A percentile compares a stretch with the other conserved stretches of the same genome.
Conservation (phyloP, 2,797 vertebrate species). For the Okamejei kenojei region DNA sequence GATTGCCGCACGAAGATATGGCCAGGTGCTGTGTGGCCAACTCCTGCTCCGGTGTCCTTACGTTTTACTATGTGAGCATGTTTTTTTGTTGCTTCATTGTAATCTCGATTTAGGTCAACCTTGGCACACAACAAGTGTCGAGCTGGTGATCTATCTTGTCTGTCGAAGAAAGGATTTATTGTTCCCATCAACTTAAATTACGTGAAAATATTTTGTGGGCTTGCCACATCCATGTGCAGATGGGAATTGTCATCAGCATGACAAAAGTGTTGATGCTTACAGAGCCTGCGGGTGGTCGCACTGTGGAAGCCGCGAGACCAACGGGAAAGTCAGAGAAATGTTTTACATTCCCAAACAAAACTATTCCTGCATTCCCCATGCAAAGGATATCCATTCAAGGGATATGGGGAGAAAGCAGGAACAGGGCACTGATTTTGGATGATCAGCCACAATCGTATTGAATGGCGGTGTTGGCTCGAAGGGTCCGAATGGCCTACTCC, state of each 20-base stretch:
- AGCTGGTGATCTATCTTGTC: background rate
- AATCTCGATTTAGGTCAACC: background rate
- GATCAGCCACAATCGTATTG: no score
- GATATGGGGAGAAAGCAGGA: no score
- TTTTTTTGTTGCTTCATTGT: background rate
- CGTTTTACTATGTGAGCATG: background rate
- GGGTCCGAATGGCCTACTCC: no score
- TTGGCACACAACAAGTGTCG: background rate
- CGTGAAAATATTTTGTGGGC: background rate
- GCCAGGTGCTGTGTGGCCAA: no score
- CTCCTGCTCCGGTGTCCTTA: no score
- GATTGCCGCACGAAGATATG: no score
- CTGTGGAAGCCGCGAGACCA: background rate
- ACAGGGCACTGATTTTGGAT: no score
- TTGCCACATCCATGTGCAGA: background rate
- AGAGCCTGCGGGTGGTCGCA: conserved; percentile 1
- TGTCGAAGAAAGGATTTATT: background rate
- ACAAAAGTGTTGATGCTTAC: background rate
- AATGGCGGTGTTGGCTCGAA: no score
- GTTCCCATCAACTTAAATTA: background rate
- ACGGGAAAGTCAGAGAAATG: background rate
- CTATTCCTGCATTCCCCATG: background rate
- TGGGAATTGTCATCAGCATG: background rate
- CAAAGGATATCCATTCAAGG: background rate
- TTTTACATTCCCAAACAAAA: background rate